Evolutionary conservation across 2,113 vertebrate genomes (phyloP).

Genomic region (Dryoscopus gambensis): DNA sequence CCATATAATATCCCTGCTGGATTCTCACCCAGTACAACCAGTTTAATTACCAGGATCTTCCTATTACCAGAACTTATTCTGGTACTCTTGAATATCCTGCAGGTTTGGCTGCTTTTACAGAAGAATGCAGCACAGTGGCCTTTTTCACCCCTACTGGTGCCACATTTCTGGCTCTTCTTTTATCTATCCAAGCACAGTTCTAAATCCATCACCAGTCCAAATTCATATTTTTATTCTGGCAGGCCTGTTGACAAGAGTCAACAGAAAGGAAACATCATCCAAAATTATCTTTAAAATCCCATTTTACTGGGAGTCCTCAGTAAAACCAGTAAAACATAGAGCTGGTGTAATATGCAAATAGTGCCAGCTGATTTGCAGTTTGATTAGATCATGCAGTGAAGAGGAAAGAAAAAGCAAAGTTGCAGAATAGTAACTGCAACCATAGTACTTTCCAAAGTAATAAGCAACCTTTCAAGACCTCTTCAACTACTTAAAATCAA

Average conservation of each 20-base stretch:
- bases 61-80: neutral
- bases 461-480: neutral
- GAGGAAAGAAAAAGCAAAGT: neutral
- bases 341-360: neutral
- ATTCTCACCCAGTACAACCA: neutral
- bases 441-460: neutral
- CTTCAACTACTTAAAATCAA: neutral
- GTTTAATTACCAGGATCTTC: neutral
- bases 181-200: neutral
- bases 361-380: neutral
- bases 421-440: neutral
- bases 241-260: neutral
- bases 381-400: neutral
- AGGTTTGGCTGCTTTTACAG: neutral
- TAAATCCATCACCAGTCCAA: neutral
- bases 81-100: neutral
- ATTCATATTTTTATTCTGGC: neutral
- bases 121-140: neutral
- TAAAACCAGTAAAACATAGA: neutral
- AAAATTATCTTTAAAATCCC: neutral
- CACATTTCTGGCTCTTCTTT: neutral
- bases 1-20: fast-evolving
- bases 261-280: neutral
- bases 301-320: neutral
- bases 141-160: neutral